These are phyloP conservation scores for Centropristis striata DNA, from an alignment of 2,113 vertebrate species.

Conservation along the genomic window DNA sequence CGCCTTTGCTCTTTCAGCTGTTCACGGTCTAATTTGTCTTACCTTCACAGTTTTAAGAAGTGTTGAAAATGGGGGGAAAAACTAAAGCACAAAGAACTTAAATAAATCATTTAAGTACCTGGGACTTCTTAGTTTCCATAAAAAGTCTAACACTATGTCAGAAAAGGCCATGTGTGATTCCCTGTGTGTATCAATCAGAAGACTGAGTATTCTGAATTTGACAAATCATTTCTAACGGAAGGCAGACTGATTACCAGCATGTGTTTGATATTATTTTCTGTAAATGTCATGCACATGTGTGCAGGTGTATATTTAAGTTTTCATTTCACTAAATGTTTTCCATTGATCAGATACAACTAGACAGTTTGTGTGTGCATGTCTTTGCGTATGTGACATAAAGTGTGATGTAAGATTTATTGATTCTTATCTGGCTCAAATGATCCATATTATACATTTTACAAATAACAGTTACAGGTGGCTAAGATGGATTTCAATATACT, in stretches of 20 bases:
- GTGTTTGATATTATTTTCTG: constrained; percentile 20
- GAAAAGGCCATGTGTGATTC: not conserved
- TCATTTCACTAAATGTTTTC: not conserved
- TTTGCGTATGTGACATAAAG: too few relatives aligned
- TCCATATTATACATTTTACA: not conserved
- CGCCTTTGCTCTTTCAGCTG: too few relatives aligned
- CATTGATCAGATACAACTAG: not conserved
- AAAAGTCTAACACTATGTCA: not conserved
- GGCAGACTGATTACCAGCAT: constrained; percentile 1
- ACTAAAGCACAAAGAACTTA: not conserved
- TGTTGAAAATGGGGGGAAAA: not conserved
- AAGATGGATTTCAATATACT: constrained; percentile 32
- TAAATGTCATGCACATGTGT: constrained; percentile 13
- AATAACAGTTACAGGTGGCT: constrained; percentile 47
- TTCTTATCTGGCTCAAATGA: constrained; percentile 24
- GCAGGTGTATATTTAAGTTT: constrained; percentile 28
- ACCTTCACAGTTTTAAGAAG: not conserved
- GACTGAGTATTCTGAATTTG: not conserved
- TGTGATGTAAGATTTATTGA: not conserved
- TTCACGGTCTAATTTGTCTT: not conserved
- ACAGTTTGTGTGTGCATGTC: not conserved
- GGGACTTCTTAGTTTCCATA: not conserved
- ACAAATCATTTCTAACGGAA: not conserved
- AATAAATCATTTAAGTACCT: not conserved
- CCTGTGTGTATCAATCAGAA: not conserved